Base-by-base conservation (phyloP, 2,888 invertebrate genomes). In the Chaetogeoica ovagalla region DNA sequence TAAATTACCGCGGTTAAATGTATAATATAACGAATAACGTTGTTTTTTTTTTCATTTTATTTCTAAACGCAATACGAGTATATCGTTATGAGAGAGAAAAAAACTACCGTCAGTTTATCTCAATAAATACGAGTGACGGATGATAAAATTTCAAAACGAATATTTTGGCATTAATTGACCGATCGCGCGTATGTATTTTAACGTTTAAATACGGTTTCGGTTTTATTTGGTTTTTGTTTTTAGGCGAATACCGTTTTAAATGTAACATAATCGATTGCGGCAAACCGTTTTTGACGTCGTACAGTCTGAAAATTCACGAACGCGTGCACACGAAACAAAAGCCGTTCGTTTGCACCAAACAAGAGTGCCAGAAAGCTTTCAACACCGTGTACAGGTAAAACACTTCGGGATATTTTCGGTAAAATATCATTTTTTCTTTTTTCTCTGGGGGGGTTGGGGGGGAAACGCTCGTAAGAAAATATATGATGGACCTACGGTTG, bases 171-270 rank as follows among this genome's bases (percentile, higher is more conserved):
- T 55, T 48, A 30, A 4, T 1, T 30, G 30, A 30, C 30, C 13
- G 55, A 55, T 55, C 3, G 17, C 11, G 19, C 19, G 30, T 30
- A 30, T 30, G 30, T 30, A 30, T 30, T 30, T 30, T 30, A 30
- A 30, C n/a, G n/a, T n/a, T n/a, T 7, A 15, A 4, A 17, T 52
- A 52, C 9, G 15, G 6, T 5, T 52, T 39, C 57, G 57, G 5
- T 57, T n/a, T 4, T 11, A 1, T 57, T n/a, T 57, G 1, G n/a
- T 6, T 5, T 55, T 57, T n/a, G 2, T 21, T 52, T 73, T 57
- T 89, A 96, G 97, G 97, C 85, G 97, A 97, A 89, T 97, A 93
- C 88, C 91, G 94, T 85, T 97, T 97, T 88, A 93, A 94, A 87
- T 97, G 97, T 87, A 90, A 92, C 60, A 93, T 95, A 87, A 90